Base-by-base conservation (phyloP, 1,140 invertebrate genomes). In the Hetaerina americana region DNA sequence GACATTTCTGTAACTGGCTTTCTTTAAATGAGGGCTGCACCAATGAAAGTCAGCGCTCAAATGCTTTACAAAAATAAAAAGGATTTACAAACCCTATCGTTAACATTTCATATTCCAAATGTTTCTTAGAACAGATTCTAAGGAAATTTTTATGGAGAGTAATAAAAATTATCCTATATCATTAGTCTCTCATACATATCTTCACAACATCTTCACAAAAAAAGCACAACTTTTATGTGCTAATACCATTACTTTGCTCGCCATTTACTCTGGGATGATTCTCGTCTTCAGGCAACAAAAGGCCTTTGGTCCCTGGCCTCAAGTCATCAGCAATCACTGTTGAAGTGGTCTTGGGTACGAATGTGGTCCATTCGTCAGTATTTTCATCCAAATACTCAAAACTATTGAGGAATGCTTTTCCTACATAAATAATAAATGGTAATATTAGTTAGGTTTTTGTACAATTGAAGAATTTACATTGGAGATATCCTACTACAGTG, bases 341-440 rank as follows among this genome's bases (percentile, higher is more conserved):
- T 57, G 22, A 57, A 57, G 40, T 12, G 2, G 40, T 57, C 40
- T 77, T 75, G 10, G 79, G 79, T 72, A 80, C 81, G 75, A 90
- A 89, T 25, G 85, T 86, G 18, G 88, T 91, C 90, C 90, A 92
- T 77, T 90, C 89, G 75, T 89, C 87, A 68, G 86, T 87, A 31
- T 86, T 84, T 40, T 82, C 80, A 76, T 90, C 89, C 70, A 93
- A 79, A 76, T 88, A 92, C 82, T 94, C 92, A 69, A 93, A 88
- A n/a, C 89, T 91, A 76, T 91, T 90, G 26, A 94, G 81, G 81
- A 94, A 94, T 72, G 84, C 85, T 82, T 91, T 91, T 27, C 85
- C 85, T 85, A 76, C 29, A 77, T 77, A 71, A 31, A 75, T 27
- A 71, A 29, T 18, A 28, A 15, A 28, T 15, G 26, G 15, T 10